Base-by-base conservation (phyloP, 1,140 invertebrate genomes). In the Drosophila elegans region DNA sequence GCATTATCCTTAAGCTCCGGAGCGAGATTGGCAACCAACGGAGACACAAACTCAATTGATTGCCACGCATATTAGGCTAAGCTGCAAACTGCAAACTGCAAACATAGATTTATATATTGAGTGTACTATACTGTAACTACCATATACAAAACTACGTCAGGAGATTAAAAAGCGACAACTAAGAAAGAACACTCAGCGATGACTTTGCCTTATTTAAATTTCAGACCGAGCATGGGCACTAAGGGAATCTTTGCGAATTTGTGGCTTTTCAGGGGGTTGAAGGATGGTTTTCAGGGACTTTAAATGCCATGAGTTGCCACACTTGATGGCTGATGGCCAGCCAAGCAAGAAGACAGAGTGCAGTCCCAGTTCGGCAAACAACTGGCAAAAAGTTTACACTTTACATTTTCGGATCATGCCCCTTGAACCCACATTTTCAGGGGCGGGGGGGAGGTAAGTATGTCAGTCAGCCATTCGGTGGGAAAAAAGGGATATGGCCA, bases 321-420 rank as follows among this genome's bases (percentile, higher is more conserved):
- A 64, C 73, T 75, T 66, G 73, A 75, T 64, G 60, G 29, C 53
- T 74, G 73, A 75, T 75, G 74, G 67, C 66, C 72, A 69, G 56
- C 57, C 42, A 49, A 57, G 68, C 59, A 54, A 60, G 53, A 77
- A 63, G 48, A 49, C 75, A 77, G 59, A 78, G 66, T 71, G 62
- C 55, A 76, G n/a, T 59, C 56, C 44, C 52, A 63, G 52, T 55
- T 57, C 59, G 66, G 56, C 63, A 82, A 75, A 78, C 68, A 78
- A 74, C 82, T 78, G 78, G 75, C 78, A 82, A 69, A 88, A 88
- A 86, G 66, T 74, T 80, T 88, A 85, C 83, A 82, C 60, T 78
- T 69, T 81, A 82, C 64, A 82, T 72, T 83, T 63, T 78, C 54
- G 74, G 71, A 57, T 74, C 46, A 32, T 59, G 61, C 48, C 56